Conservation (phyloP, 2,797 vertebrate genomes). For the Falco rusticolus region DNA sequence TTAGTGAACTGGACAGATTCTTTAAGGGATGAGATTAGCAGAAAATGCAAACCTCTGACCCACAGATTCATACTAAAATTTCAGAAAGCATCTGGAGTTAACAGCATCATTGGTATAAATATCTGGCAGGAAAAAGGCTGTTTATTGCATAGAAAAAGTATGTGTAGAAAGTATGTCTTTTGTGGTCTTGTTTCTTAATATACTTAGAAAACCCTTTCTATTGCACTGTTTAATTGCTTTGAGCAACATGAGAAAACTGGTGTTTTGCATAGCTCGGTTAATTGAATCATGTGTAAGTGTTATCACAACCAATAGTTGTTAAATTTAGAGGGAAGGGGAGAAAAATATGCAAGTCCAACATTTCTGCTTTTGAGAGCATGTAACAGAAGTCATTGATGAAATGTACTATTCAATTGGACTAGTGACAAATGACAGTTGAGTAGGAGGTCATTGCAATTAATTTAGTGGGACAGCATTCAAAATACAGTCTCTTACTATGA, state of each 20-base stretch:
- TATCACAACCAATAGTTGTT: neutral
- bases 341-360: neutral
- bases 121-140: neutral
- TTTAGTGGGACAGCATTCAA: neutral
- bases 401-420: neutral
- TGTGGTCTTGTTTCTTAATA: neutral
- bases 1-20: neutral
- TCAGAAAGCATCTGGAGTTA: neutral
- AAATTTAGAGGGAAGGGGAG: neutral
- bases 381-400: neutral
- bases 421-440: neutral
- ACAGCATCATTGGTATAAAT: neutral
- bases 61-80: neutral
- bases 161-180: neutral
- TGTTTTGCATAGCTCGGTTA: neutral
- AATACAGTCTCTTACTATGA: neutral
- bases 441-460: neutral
- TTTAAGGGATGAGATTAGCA: neutral
- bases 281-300: neutral
- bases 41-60: neutral
- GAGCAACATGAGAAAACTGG: neutral
- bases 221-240: neutral
- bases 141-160: neutral
- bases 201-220: neutral
- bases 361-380: neutral